Percentiles rank a stretch among this genome's conserved stretches.
phyloP scores from a whole-genome alignment of 2,797 vertebrate species.

The Sandelia bainsii region DNA sequence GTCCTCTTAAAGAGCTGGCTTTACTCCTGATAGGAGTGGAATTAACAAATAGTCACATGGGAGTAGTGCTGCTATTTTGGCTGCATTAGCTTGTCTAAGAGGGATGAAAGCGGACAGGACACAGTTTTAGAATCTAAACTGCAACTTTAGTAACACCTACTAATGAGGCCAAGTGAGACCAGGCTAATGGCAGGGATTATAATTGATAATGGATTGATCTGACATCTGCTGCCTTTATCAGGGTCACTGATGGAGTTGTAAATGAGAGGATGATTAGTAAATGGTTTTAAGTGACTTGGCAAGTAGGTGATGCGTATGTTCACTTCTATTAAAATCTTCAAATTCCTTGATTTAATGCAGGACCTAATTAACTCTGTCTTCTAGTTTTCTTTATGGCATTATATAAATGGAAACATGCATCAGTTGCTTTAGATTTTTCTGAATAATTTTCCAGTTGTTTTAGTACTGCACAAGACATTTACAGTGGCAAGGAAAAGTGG shows the following conservation, averaged over 20 bases:
- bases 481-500: background rate
- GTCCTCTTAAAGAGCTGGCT: constrained; percentile 79
- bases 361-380: background rate
- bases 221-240: constrained; percentile 47
- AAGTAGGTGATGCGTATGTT: constrained; percentile 14
- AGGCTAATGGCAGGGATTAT: constrained; percentile 72
- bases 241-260: constrained; percentile 40
- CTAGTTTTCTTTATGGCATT: background rate
- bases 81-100: constrained; percentile 59
- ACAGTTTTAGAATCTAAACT: constrained; percentile 68
- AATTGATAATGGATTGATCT: constrained; percentile 70
- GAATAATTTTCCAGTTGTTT: background rate
- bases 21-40: constrained; percentile 83
- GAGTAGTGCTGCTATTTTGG: constrained; percentile 81
- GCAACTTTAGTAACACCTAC: constrained; percentile 69
- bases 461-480: background rate
- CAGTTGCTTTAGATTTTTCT: background rate
- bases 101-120: constrained; percentile 56
- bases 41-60: constrained; percentile 88
- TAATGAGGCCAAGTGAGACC: constrained; percentile 79
- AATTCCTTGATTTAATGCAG: background rate
- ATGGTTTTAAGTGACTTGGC: constrained; percentile 41
- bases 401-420: background rate
- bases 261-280: constrained; percentile 61
- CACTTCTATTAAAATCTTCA: constrained; percentile 9